Conservation (phyloP, 2,888 invertebrate genomes). For the Drosophila rellima region DNA sequence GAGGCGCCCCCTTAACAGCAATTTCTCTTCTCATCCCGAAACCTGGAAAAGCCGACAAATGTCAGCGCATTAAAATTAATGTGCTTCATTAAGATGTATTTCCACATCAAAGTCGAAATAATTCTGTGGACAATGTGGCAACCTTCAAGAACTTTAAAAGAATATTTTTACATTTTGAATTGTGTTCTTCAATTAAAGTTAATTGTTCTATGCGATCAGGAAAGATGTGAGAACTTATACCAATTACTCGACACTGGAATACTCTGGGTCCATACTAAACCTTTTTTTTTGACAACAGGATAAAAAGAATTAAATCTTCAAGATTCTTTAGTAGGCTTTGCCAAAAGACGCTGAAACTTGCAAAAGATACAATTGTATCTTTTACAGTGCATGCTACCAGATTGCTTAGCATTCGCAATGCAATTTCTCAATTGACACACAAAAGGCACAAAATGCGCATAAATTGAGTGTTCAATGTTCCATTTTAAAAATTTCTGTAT, state of each 20-base stretch:
- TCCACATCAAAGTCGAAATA: conserved; percentile 25
- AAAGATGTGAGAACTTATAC: background rate
- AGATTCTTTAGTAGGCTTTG: conserved; percentile 1
- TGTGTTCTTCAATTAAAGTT: background rate
- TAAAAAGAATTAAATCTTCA: conserved; percentile 11
- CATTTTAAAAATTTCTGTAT: conserved; percentile 20
- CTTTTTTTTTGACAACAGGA: too few species aligned
- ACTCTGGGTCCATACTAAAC: too few species aligned
- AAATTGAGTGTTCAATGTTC: conserved; percentile 39
- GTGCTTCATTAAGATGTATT: conserved; percentile 62
- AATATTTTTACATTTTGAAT: background rate
- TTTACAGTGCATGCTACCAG: conserved; percentile 1
- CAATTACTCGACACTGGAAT: background rate
- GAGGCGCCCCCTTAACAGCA: conserved; percentile 28
- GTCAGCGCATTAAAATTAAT: conserved; percentile 70
- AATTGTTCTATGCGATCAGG: background rate
- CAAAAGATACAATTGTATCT: conserved; percentile 27
- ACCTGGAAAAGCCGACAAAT: conserved; percentile 32
- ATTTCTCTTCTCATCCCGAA: conserved; percentile 4
- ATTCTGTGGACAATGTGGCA: conserved; percentile 7
- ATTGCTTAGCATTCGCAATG: conserved; percentile 15
- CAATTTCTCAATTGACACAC: conserved; percentile 51
- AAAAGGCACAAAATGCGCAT: conserved; percentile 54
- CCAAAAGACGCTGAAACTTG: background rate
- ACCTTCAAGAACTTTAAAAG: background rate